Percentiles rank a stretch among this genome's conserved stretches.
These are phyloP conservation scores for Willisornis vidua DNA, from an alignment of 2,113 vertebrate species.

Conservation along the genomic window DNA sequence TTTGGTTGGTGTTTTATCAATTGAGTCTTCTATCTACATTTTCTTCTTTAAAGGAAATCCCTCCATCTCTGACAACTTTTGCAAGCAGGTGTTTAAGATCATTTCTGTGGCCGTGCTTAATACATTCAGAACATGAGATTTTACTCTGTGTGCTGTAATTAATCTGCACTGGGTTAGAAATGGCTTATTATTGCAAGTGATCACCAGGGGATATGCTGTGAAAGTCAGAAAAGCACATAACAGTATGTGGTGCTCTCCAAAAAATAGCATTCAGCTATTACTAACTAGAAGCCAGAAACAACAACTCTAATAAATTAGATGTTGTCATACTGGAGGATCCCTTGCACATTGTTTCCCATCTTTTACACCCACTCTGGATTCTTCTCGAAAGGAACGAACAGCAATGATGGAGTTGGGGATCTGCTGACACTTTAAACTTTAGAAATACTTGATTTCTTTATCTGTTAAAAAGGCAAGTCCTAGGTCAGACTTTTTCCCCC, in stretches of 20 bases:
- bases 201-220: neutral
- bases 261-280: neutral
- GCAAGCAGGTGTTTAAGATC: rapidly evolving
- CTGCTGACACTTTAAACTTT: neutral
- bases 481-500: neutral
- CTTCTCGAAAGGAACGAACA: neutral
- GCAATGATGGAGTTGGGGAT: neutral
- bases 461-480: neutral
- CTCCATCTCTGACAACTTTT: neutral
- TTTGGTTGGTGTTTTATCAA: neutral
- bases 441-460: neutral
- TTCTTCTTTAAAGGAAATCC: neutral
- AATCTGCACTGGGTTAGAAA: neutral
- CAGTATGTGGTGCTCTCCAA: neutral
- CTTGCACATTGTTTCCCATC: neutral
- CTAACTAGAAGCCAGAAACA: neutral
- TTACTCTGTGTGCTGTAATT: neutral
- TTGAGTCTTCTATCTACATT: neutral
- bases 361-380: neutral
- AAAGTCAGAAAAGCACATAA: neutral
- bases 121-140: neutral
- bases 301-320: neutral
- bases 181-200: neutral
- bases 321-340: neutral
- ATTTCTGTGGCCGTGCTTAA: neutral